These are phyloP conservation scores for Serinus canaria DNA, from an alignment of 2,113 vertebrate species.

Conservation along the genomic window DNA sequence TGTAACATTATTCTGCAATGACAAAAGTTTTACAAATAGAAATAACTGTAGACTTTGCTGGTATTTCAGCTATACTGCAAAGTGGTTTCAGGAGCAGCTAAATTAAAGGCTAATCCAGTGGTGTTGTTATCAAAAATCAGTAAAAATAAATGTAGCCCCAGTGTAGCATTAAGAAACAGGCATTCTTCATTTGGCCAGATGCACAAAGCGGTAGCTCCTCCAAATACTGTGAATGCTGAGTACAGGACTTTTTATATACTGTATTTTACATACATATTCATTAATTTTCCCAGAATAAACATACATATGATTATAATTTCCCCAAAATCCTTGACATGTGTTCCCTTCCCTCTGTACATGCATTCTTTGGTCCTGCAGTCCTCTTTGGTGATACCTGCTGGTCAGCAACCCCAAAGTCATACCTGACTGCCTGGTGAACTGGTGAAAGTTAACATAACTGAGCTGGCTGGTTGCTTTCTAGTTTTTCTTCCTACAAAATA, in stretches of 20 bases:
- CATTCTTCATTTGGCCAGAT: not conserved
- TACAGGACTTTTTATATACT: not conserved
- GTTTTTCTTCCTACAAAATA: not conserved
- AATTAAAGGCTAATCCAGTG: not conserved
- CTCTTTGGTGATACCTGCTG: not conserved
- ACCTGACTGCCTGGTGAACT: not conserved
- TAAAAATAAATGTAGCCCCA: not conserved
- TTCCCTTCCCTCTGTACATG: not conserved
- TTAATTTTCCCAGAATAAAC: not conserved
- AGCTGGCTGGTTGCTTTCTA: not conserved
- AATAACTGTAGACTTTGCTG: not conserved
- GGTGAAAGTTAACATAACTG: not conserved
- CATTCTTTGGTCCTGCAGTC: not conserved
- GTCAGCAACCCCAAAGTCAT: not conserved
- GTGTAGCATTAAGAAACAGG: not conserved
- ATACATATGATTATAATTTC: not conserved
- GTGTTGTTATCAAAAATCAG: not conserved
- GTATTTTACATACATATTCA: not conserved
- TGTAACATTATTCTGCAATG: not conserved
- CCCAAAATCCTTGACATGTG: not conserved
- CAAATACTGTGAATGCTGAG: not conserved
- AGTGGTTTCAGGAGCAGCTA: not conserved
- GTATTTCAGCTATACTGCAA: not conserved
- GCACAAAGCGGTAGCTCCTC: fast-evolving
- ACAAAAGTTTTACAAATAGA: not conserved